Conservation (phyloP, 2,888 invertebrate species). For the Drosophila macrospina region DNA sequence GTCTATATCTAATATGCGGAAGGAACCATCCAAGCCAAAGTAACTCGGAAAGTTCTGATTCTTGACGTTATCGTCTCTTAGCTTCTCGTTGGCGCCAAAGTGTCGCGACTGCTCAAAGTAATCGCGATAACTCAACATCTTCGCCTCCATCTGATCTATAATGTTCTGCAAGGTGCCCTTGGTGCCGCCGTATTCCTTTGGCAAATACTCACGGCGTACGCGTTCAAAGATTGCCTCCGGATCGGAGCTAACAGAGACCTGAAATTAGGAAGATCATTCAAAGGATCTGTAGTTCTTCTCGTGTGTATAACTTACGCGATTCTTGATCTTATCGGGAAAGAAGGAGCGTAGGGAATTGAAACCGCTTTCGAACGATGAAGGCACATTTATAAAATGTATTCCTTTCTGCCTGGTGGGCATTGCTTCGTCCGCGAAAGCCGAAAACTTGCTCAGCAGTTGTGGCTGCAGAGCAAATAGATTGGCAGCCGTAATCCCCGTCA, state of each 20-base stretch:
- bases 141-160: constrained; percentile 78
- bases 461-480: constrained; percentile 88
- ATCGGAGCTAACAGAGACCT: constrained; percentile 87
- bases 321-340: constrained; percentile 88
- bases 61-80: constrained; percentile 58
- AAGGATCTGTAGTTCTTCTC: not conserved
- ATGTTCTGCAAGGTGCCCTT: constrained; percentile 86
- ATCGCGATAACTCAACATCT: constrained; percentile 74
- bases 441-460: constrained; percentile 88
- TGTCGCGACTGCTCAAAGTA: constrained; percentile 80
- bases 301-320: constrained; percentile 86
- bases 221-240: constrained; percentile 87
- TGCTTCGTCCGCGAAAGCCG: constrained; percentile 87
- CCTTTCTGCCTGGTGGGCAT: constrained; percentile 88
- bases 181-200: constrained; percentile 89
- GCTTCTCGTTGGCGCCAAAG: constrained; percentile 80
- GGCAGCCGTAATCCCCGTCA: constrained; percentile 86
- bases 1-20: constrained; percentile 52
- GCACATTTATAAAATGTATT: constrained; percentile 88
- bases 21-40: constrained; percentile 54
- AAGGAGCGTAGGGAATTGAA: constrained; percentile 88
- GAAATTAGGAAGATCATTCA: constrained; percentile 40
- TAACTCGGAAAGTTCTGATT: constrained; percentile 19
- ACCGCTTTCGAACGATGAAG: constrained; percentile 87
- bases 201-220: constrained; percentile 87